Conservation (phyloP, 2,113 vertebrate species). For the Prolemur simus region DNA sequence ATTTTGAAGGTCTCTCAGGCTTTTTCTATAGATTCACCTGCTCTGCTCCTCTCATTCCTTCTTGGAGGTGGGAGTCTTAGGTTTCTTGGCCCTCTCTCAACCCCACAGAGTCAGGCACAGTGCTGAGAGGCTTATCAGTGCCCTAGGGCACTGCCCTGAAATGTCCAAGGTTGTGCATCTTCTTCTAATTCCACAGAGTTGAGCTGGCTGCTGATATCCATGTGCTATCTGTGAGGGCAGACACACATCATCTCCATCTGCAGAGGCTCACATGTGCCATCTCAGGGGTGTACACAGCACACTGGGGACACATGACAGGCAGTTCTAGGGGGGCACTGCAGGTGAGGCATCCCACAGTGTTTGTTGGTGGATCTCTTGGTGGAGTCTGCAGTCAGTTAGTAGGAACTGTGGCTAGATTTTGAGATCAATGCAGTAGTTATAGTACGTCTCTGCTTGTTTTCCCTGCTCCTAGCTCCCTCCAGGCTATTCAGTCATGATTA, state of each 20-base stretch:
- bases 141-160: background rate
- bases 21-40: background rate
- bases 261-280: background rate
- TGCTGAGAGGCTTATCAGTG: background rate
- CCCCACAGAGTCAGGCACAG: background rate
- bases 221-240: background rate
- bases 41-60: background rate
- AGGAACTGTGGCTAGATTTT: background rate
- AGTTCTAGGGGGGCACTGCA: too few relatives aligned
- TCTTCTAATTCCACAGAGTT: background rate
- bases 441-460: background rate
- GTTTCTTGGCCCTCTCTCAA: background rate
- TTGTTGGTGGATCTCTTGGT: background rate
- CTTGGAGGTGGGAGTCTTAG: background rate
- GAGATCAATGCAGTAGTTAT: background rate
- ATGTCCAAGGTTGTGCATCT: background rate
- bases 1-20: background rate
- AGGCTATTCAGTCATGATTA: background rate
- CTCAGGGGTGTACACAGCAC: too few relatives aligned
- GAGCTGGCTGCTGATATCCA: background rate
- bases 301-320: background rate
- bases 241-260: background rate
- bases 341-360: background rate
- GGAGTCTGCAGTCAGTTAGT: background rate
- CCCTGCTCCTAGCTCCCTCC: background rate